Evolutionary conservation across 2,888 invertebrate genomes (phyloP), one percentile per base, ranked within the genome.

Genomic region (Heteromurus nitidus): DNA sequence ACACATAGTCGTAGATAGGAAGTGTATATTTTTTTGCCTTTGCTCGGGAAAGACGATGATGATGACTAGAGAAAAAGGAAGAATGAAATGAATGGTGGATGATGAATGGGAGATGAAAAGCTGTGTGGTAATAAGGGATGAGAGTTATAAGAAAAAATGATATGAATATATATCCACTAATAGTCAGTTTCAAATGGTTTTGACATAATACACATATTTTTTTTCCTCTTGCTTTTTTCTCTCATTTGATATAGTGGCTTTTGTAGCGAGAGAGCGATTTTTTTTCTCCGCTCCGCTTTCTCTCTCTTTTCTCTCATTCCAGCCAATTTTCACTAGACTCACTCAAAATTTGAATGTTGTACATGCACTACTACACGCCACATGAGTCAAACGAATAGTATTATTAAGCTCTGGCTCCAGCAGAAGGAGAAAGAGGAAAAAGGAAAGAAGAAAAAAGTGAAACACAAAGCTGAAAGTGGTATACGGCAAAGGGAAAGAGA

Each of bases 91-190:
- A 68, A 55, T 67, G 26, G 55, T 47, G 58, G 67, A 75, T 75
- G 67, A 75, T 74, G 74, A 74, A 75, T 75, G 65, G 47, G 42
- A 58, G 76, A 76, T 76, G 68, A 76, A n/a, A 75, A 75, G 75
- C 44, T 44, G 53, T n/a, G n/a, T 74, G 73, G 64, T 53, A 31
- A 53, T 53, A 55, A 24, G 53, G 24, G 36, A n/a, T n/a, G n/a
- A n/a, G n/a, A n/a, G n/a, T n/a, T 30, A n/a, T 31, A 60, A 30
- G 31, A 11, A 1, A 28, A 31, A n/a, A n/a, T n/a, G n/a, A 64
- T n/a, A n/a, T n/a, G n/a, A n/a, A n/a, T n/a, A n/a, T n/a, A n/a
- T n/a, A n/a, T n/a, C n/a, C n/a, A n/a, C n/a, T n/a, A n/a, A n/a
- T n/a, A n/a, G n/a, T n/a, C n/a, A n/a, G n/a, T n/a, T n/a, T n/a